Evolutionary conservation across 1,140 invertebrate genomes (phyloP), one percentile per base, ranked within the genome.

Genomic region (Phymorhynchus buccinoides): DNA sequence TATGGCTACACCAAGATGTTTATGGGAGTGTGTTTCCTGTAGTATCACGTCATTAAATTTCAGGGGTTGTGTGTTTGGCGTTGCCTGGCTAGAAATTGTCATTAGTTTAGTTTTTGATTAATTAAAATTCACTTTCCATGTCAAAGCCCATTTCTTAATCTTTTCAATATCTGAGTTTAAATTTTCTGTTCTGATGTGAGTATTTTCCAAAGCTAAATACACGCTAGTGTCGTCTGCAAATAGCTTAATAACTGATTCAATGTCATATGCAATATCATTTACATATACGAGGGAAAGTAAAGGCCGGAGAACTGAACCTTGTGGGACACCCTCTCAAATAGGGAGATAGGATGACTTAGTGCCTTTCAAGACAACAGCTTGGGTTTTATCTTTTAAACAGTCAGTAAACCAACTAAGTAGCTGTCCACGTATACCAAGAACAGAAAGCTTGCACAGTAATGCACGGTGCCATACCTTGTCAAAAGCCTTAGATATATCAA

Each of bases 401-500:
- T 68, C 30, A n/a, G 62, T 27, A 68, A 68, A 68, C 62, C 22
- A 75, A 35, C 9, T 9, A 1, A 41, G 30, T 35, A 32, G 30
- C 39, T 41, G 73, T 75, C 35, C 73, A 39, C 35, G 32, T 7
- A 75, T 75, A 75, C 73, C 73, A 6, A 75, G 12, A 41, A 27
- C 66, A 1, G 66, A 71, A 0, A 71, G 66, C n/a, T 71, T 71
- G n/a, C 27, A n/a, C 12, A 71, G 0, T 30, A 71, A 35, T 35
- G 27, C 66, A 12, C 27, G 27, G 66, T 71, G 66, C 66, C 66
- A 71, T 9, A 71, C 66, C n/a, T 71, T 71, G 27, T 71, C 66
- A n/a, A 71, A 71, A 3, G 66, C 66, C n/a, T 71, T 71, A 71
- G 66, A 71, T 71, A 71, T 71, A n/a, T 71, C 66, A 71, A 71